Evolutionary conservation across 1,140 invertebrate species (phyloP).

Genomic region (Phymorhynchus buccinoides): DNA sequence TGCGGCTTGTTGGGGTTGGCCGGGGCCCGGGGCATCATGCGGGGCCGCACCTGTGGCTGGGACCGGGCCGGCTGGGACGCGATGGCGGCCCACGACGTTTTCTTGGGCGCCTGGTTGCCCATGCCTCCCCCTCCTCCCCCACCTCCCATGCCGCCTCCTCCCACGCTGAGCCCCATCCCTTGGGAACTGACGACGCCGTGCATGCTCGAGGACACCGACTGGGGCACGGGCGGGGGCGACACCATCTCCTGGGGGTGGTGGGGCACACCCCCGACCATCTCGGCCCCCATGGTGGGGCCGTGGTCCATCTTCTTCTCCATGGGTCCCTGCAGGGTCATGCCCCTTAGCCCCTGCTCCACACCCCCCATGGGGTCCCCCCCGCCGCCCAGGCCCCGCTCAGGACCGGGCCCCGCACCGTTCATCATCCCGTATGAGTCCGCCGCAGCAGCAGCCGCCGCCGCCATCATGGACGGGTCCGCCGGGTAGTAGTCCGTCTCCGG

Average conservation of each 20-base stretch:
- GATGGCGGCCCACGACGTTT: slow-evolving; percentile 97
- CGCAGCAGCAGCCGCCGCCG: too few relatives aligned
- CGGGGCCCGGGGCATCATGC: slow-evolving; percentile 83
- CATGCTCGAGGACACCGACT: slow-evolving; percentile 33
- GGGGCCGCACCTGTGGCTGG: slow-evolving; percentile 84
- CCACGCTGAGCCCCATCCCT: slow-evolving; percentile 25
- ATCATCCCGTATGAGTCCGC: slow-evolving; percentile 64
- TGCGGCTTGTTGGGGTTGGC: slow-evolving; percentile 92
- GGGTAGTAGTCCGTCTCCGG: slow-evolving; percentile 64
- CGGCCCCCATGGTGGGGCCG: slow-evolving; percentile 58
- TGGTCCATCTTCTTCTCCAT: slow-evolving; percentile 53
- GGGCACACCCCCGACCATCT: slow-evolving; percentile 54
- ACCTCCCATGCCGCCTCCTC: slow-evolving; percentile 57
- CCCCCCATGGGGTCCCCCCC: slow-evolving; percentile 62
- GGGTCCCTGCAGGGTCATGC: slow-evolving; percentile 66
- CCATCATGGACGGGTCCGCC: slow-evolving; percentile 61
- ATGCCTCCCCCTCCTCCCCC: too few relatives aligned
- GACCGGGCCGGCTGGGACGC: slow-evolving; percentile 96
- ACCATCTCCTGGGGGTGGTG: slow-evolving; percentile 55
- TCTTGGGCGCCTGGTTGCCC: slow-evolving; percentile 80
- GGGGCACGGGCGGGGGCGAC: slow-evolving; percentile 47
- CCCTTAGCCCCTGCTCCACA: slow-evolving; percentile 70
- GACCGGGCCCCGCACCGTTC: slow-evolving; percentile 61
- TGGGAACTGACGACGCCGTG: slow-evolving; percentile 19
- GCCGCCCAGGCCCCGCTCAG: too few relatives aligned